These are phyloP conservation scores for Drosophila koepferae DNA, from an alignment of 2,888 invertebrate species.

Conservation along the genomic window DNA sequence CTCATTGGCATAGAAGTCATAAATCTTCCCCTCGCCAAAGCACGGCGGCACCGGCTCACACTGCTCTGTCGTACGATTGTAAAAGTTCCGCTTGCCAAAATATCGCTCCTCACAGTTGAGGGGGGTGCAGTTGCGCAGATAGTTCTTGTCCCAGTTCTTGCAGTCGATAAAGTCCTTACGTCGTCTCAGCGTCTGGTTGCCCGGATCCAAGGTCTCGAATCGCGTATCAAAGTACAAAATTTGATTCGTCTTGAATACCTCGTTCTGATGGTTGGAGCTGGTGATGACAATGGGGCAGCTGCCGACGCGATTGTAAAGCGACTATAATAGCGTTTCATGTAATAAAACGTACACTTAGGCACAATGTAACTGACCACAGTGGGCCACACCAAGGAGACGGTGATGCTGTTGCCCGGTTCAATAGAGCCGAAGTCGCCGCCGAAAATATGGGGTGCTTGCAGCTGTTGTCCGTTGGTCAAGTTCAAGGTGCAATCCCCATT, in stretches of 20 bases:
- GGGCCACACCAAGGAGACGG: slow-evolving; percentile 82
- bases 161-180: slow-evolving; percentile 72
- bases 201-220: slow-evolving; percentile 73
- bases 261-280: slow-evolving; percentile 61
- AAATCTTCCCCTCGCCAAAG: slow-evolving; percentile 32
- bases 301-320: slow-evolving; percentile 83
- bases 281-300: slow-evolving; percentile 75
- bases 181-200: slow-evolving; percentile 54
- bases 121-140: slow-evolving; percentile 85
- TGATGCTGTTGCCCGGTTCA: slow-evolving; percentile 69
- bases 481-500: slow-evolving; percentile 77
- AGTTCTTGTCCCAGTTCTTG: slow-evolving; percentile 85
- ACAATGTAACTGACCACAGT: slow-evolving; percentile 73
- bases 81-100: slow-evolving; percentile 86
- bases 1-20: slow-evolving; percentile 67
- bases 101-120: slow-evolving; percentile 87
- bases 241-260: slow-evolving; percentile 53
- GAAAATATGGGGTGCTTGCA: slow-evolving; percentile 67
- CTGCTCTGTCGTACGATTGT: slow-evolving; percentile 80
- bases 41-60: slow-evolving; percentile 72
- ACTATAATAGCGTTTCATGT: slow-evolving; percentile 53
- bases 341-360: not conserved
- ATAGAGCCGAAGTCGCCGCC: slow-evolving; percentile 82
- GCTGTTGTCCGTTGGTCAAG: slow-evolving; percentile 51
- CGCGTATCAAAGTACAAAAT: slow-evolving; percentile 79